A percentile compares a stretch with the other conserved stretches of the same genome.
These are phyloP conservation scores for Crocodylus rhombifer DNA, from an alignment of 2,797 vertebrate species.

Conservation along the genomic window DNA sequence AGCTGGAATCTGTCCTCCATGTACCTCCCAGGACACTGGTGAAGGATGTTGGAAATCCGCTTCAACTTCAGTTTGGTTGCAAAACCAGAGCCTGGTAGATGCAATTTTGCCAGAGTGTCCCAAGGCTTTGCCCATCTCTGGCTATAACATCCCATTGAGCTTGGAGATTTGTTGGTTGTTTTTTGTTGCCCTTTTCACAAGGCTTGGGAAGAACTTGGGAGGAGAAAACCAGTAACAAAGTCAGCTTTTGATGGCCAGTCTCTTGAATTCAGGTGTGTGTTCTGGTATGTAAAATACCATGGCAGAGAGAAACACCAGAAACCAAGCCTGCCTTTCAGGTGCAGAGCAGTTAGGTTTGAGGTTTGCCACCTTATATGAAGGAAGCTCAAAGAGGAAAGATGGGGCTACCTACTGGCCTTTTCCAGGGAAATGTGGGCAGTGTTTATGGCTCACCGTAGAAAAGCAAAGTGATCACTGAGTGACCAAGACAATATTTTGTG, in stretches of 20 bases:
- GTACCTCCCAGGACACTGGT: fast-evolving
- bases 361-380: not conserved
- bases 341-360: not conserved
- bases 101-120: not conserved
- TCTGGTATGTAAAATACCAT: not conserved
- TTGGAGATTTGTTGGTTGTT: not conserved
- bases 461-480: not conserved
- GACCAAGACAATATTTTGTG: not conserved
- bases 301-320: not conserved
- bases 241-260: not conserved
- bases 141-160: not conserved
- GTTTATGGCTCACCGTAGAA: not conserved
- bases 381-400: fast-evolving
- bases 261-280: not conserved
- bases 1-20: not conserved
- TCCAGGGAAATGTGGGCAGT: fast-evolving
- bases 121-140: not conserved
- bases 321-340: fast-evolving
- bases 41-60: not conserved
- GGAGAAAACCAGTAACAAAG: not conserved
- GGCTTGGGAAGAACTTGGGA: not conserved
- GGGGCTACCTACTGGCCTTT: fast-evolving
- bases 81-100: not conserved
- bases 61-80: not conserved
- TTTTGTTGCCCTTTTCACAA: not conserved